Percentiles rank a stretch among this genome's conserved stretches.
phyloP scores from a whole-genome alignment of 1,140 invertebrate species.

The Cheumatopsyche charites region DNA sequence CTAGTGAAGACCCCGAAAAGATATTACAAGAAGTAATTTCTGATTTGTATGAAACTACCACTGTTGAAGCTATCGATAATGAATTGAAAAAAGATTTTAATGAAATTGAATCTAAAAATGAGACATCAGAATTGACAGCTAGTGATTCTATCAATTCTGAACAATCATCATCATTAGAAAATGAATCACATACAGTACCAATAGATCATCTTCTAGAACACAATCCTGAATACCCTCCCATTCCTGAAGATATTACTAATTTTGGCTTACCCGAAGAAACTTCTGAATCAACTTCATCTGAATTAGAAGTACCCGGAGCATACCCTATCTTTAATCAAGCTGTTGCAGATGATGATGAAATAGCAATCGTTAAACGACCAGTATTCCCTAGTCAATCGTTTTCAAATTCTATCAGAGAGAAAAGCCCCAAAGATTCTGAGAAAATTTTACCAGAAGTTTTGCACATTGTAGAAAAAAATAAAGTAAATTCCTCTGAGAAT shows the following conservation, averaged over 20 bases:
- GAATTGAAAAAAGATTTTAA: slow-evolving; percentile 2
- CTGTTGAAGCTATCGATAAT: slow-evolving; percentile 40
- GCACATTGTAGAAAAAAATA: slow-evolving; percentile 34
- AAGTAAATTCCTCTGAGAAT: slow-evolving; percentile 31
- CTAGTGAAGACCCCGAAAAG: slow-evolving; percentile 40
- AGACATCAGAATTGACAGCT: slow-evolving; percentile 22
- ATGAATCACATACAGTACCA: slow-evolving; percentile 42
- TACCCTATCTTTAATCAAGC: slow-evolving; percentile 33
- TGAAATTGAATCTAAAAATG: slow-evolving; percentile 1
- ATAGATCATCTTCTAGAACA: slow-evolving; percentile 49
- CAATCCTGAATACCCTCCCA: slow-evolving; percentile 55
- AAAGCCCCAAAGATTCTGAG: slow-evolving; percentile 30
- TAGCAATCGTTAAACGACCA: slow-evolving; percentile 38
- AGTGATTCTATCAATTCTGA: slow-evolving; percentile 24
- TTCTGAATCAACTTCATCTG: slow-evolving; percentile 42
- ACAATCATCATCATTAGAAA: slow-evolving; percentile 37
- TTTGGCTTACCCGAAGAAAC: slow-evolving; percentile 45
- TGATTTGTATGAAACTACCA: slow-evolving; percentile 45
- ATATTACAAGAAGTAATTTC: slow-evolving; percentile 44
- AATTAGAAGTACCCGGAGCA: slow-evolving; percentile 41
- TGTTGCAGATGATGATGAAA: slow-evolving; percentile 41
- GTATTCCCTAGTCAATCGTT: slow-evolving; percentile 12
- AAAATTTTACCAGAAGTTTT: slow-evolving; percentile 47
- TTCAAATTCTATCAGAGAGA: slow-evolving; percentile 34
- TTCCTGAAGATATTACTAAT: slow-evolving; percentile 51